Evolutionary conservation across 2,888 invertebrate genomes (phyloP).

Genomic region (Xestia rhomboidea): DNA sequence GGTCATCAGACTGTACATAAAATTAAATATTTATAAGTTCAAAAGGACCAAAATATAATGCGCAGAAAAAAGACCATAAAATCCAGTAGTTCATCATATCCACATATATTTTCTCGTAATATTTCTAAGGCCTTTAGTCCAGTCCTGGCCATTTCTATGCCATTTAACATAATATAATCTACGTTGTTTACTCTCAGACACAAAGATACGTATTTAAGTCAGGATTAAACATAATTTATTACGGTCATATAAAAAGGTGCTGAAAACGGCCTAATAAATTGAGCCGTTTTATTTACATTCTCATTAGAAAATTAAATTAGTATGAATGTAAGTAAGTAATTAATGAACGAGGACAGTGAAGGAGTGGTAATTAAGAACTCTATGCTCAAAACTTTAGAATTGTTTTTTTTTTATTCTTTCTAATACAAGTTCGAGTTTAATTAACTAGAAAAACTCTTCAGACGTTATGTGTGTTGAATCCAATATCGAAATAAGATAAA

Average conservation of each 20-base stretch:
- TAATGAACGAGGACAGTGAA: slow-evolving; percentile 40
- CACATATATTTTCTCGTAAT: slow-evolving; percentile 22
- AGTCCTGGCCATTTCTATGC: slow-evolving; percentile 53
- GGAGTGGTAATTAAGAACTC: slow-evolving; percentile 9
- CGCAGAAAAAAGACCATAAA: neutral
- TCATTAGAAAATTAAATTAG: slow-evolving; percentile 66
- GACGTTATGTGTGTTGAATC: neutral
- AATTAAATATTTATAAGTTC: too few relatives aligned
- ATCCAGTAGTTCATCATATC: slow-evolving; percentile 17
- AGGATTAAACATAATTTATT: slow-evolving; percentile 73
- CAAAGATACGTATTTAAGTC: slow-evolving; percentile 66
- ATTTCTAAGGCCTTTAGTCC: slow-evolving; percentile 35
- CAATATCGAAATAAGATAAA: too few relatives aligned
- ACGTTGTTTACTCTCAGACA: slow-evolving; percentile 60
- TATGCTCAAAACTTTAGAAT: neutral
- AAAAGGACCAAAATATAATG: neutral
- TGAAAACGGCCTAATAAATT: slow-evolving; percentile 60
- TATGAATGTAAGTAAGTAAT: slow-evolving; percentile 58
- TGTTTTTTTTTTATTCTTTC: neutral
- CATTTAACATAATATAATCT: slow-evolving; percentile 65
- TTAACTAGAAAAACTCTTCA: neutral
- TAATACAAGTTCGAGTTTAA: neutral
- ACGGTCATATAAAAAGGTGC: slow-evolving; percentile 71
- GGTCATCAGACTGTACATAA: too few relatives aligned
- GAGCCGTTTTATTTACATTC: slow-evolving; percentile 64